phyloP scores from a whole-genome alignment of 2,888 invertebrate genomes.

The Netelia melanura region DNA sequence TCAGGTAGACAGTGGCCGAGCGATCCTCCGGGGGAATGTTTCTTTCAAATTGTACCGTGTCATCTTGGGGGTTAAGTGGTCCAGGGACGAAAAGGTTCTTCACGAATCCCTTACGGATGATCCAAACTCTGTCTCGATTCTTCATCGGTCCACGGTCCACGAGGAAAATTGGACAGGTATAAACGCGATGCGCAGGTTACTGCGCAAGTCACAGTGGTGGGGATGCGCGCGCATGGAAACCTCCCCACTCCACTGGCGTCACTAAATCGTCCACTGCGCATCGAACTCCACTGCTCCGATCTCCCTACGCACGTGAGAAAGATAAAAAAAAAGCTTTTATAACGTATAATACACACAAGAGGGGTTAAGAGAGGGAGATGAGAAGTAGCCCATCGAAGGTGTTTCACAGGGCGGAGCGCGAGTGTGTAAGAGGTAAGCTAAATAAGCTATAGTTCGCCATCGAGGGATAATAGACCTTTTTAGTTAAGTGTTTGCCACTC shows the following conservation, averaged over 20 bases:
- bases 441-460: constrained; percentile 74
- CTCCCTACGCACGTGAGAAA: constrained; percentile 47
- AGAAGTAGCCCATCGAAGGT: constrained; percentile 59
- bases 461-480: constrained; percentile 79
- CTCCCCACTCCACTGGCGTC: constrained; percentile 3
- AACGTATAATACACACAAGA: constrained; percentile 5
- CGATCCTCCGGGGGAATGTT: constrained; percentile 64
- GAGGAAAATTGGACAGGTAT: constrained; percentile 57
- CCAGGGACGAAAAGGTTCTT: constrained; percentile 56
- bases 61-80: constrained; percentile 80
- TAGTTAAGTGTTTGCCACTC: constrained; percentile 81
- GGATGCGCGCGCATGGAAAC: constrained; percentile 36
- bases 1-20: constrained; percentile 62
- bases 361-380: constrained; percentile 23
- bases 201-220: neutral
- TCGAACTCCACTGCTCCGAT: constrained; percentile 34
- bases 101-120: constrained; percentile 37
- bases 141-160: constrained; percentile 5
- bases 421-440: constrained; percentile 68
- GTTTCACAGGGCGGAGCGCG: constrained; percentile 53
- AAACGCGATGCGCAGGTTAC: neutral
- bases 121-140: constrained; percentile 6
- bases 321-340: constrained; percentile 48
- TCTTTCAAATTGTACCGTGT: constrained; percentile 73
- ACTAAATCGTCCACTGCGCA: constrained; percentile 17